A percentile compares a stretch with the other conserved stretches of the same genome.
phyloP scores from a whole-genome alignment of 1,140 invertebrate genomes.

The Diabrotica virgifera region DNA sequence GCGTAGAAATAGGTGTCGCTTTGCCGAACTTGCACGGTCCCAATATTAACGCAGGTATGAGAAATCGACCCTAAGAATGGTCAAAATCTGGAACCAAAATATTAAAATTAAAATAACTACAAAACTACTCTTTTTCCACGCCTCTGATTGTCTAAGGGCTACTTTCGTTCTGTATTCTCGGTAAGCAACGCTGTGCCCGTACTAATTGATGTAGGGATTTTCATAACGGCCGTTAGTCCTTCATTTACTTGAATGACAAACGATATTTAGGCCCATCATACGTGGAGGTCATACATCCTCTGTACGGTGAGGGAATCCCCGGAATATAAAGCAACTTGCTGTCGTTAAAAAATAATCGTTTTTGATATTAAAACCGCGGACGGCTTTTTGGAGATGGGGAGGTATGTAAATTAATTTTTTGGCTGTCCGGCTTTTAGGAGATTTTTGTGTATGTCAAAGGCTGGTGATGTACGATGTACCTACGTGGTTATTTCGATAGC shows the following conservation, averaged over 20 bases:
- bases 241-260: not conserved
- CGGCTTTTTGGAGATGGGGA: not conserved
- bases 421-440: not conserved
- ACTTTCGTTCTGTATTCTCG: not conserved
- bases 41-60: too few species aligned
- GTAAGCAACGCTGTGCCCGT: not conserved
- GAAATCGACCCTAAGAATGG: too few species aligned
- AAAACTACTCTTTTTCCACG: too few species aligned
- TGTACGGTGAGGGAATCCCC: not conserved
- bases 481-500: not conserved
- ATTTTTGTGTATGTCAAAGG: not conserved
- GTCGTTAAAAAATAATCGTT: not conserved
- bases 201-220: not conserved
- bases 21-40: too few species aligned
- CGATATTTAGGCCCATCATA: slow-evolving; percentile 2
- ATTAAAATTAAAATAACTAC: too few species aligned
- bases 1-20: too few species aligned
- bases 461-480: not conserved
- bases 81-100: too few species aligned
- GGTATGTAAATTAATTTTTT: slow-evolving; percentile 3
- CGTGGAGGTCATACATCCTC: not conserved
- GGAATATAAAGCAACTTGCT: not conserved
- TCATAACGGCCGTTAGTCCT: slow-evolving; percentile 1
- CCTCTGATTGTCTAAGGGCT: too few species aligned
- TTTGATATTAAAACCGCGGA: not conserved